Evolutionary conservation across 2,113 vertebrate species (phyloP), one percentile per base, ranked within the genome.

Genomic region (Pygoscelis adeliae): DNA sequence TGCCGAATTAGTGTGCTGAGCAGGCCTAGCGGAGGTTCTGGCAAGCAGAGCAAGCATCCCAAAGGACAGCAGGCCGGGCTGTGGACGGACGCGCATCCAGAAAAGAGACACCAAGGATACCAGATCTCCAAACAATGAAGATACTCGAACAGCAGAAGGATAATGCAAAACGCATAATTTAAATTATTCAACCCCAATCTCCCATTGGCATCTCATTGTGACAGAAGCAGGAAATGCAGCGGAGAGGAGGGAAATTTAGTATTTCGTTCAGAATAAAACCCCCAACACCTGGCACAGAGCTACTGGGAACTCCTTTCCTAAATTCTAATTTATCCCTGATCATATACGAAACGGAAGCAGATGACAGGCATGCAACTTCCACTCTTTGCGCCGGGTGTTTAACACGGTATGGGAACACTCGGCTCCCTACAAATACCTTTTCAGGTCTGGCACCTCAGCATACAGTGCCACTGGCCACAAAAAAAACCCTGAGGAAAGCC

Each of bases 281-380:
- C 44, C 22, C 9, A 13, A 23, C 67, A 44, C 53, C 25, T 62
- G n/a, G 12, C 25, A 73, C 3, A 9, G 29, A 58, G 19, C 25
- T 65, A 25, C 13, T 36, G 46, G 30, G 16, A 81, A 53, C 61
- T 47, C 30, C 56, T 50, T 73, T 62, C 36, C 42, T 83, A 22
- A 66, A 74, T 38, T 70, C 32, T 14, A 52, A 27, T 49, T 49
- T 74, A 44, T 56, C 30, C 22, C 7, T 40, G 32, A 36, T 15
- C 11, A 38, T 8, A 27, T 3, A 59, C 0, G 1, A 83, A 78
- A 46, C 0, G 1, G 34, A 71, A 40, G 47, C 25, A 62, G 27
- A 26, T 22, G n/a, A 49, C 16, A 58, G 50, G 32, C 34, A 53
- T 6, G 22, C 14, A 38, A 20, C 29, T 66, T 42, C 13, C 26